These are phyloP conservation scores for Tachysurus vachellii DNA, from an alignment of 2,113 vertebrate genomes.

Conservation along the genomic window DNA sequence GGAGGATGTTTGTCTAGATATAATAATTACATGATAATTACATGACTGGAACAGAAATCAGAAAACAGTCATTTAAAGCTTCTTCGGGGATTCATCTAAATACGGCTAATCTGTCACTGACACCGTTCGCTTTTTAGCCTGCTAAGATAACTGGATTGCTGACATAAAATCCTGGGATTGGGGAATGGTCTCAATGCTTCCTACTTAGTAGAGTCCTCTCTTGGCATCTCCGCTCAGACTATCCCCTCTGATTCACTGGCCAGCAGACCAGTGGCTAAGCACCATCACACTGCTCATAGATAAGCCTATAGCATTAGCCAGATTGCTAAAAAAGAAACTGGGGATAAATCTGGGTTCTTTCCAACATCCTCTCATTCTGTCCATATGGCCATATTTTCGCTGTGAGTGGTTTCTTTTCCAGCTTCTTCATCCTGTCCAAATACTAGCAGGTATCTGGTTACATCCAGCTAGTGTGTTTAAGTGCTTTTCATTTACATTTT, in stretches of 20 bases:
- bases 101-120: background rate
- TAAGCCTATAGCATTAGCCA: slow-evolving; percentile 5
- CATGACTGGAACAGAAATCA: background rate
- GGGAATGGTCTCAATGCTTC: background rate
- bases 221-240: background rate
- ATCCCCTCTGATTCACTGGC: background rate
- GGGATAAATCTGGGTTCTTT: background rate
- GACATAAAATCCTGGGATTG: background rate
- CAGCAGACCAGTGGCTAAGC: background rate
- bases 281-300: background rate
- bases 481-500: background rate
- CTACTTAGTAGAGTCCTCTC: background rate
- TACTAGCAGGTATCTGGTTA: background rate
- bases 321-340: background rate
- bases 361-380: background rate
- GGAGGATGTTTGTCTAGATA: background rate
- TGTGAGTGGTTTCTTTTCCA: background rate
- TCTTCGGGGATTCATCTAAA: background rate
- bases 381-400: background rate
- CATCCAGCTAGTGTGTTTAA: background rate
- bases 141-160: background rate
- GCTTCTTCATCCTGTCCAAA: background rate
- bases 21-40: background rate
- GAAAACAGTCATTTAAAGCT: background rate
- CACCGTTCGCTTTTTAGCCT: background rate